Conservation (phyloP, 1,140 invertebrate genomes). For the Cyclina sinensis region DNA sequence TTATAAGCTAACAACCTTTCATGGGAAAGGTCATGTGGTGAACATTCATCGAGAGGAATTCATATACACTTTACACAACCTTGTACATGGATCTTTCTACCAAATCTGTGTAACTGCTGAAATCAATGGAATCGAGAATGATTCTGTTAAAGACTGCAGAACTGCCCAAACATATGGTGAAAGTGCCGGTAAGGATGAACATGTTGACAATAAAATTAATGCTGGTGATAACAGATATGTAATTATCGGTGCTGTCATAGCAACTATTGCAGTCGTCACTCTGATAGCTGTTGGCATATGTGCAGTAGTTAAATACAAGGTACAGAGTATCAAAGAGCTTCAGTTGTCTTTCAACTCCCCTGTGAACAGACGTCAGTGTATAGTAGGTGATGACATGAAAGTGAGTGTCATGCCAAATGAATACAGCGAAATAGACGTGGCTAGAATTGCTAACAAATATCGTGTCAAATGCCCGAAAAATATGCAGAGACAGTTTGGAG, state of each 20-base stretch:
- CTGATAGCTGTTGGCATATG: constrained; percentile 49
- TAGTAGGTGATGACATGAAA: background rate
- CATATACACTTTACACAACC: background rate
- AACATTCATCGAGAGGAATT: constrained; percentile 40
- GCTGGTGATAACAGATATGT: constrained; percentile 7
- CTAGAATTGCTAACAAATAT: constrained; percentile 28
- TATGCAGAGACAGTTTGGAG: constrained; percentile 39
- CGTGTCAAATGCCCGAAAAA: constrained; percentile 10
- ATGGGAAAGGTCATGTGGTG: background rate
- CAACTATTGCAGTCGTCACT: constrained; percentile 16
- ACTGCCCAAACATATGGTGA: constrained; percentile 28
- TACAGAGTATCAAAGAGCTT: constrained; percentile 11
- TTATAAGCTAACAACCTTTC: background rate
- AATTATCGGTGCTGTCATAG: constrained; percentile 35
- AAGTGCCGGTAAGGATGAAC: background rate
- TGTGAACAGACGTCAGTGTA: background rate
- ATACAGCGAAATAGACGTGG: constrained; percentile 56
- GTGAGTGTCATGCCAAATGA: constrained; percentile 32
- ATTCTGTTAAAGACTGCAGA: constrained; percentile 21
- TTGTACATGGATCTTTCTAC: constrained; percentile 40
- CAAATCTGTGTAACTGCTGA: constrained; percentile 48
- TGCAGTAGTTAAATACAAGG: constrained; percentile 56
- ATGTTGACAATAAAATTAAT: background rate
- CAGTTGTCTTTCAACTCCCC: background rate
- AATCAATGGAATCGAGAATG: background rate